Percentiles rank a stretch among this genome's conserved stretches.
Evolutionary conservation across 2,797 vertebrate genomes (phyloP).

Genomic region (Sphenodon punctatus): DNA sequence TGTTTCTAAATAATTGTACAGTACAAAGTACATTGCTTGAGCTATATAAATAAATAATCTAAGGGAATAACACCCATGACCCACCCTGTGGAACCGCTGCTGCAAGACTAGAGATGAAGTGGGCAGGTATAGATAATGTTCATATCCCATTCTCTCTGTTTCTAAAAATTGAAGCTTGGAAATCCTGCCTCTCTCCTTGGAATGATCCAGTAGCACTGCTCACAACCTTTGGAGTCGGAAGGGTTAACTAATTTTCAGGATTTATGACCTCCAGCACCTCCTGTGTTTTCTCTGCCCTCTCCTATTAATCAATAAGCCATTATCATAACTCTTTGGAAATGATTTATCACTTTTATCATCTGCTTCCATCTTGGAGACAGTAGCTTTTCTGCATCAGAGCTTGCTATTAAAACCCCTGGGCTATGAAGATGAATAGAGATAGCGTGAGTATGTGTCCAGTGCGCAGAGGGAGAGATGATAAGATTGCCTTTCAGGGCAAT

Average conservation of each 20-base stretch:
- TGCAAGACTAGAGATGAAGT: background rate
- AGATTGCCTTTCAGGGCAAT: background rate
- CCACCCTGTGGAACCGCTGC: fast-evolving
- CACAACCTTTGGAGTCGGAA: background rate
- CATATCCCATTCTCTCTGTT: background rate
- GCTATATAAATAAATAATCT: background rate
- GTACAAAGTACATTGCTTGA: too few relatives aligned
- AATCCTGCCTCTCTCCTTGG: background rate
- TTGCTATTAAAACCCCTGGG: slow-evolving; percentile 28
- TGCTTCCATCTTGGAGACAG: slow-evolving; percentile 38
- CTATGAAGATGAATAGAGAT: slow-evolving; percentile 8
- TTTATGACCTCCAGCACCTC: slow-evolving; percentile 21
- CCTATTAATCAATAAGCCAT: slow-evolving; percentile 59
- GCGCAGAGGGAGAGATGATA: background rate
- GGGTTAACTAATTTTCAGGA: slow-evolving; percentile 50
- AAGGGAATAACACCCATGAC: fast-evolving
- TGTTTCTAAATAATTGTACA: too few relatives aligned
- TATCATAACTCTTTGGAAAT: slow-evolving; percentile 43
- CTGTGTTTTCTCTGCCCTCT: slow-evolving; percentile 31
- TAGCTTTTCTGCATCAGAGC: slow-evolving; percentile 19
- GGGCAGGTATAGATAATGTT: background rate
- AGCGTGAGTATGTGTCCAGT: background rate
- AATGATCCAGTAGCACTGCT: background rate
- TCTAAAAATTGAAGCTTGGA: background rate
- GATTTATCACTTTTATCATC: slow-evolving; percentile 45